phyloP scores from a whole-genome alignment of 2,113 vertebrate genomes.

The Poeciliopsis turrubarensis region DNA sequence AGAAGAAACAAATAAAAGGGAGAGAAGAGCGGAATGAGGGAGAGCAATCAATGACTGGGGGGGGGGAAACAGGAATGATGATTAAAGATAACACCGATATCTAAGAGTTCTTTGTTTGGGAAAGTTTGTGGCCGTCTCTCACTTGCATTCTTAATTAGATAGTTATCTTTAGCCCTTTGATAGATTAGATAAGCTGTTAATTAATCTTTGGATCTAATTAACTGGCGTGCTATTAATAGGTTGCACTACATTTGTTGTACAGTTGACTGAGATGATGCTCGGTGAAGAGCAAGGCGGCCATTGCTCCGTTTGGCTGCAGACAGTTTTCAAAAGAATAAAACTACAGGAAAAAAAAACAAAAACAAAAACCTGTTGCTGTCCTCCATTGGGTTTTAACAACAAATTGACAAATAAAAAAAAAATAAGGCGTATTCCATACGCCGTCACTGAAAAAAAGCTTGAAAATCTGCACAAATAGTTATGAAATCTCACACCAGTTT shows the following conservation, averaged over 20 bases:
- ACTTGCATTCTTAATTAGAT: conserved; percentile 74
- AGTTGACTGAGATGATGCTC: conserved; percentile 46
- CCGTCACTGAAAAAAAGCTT: neutral
- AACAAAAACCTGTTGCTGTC: no score
- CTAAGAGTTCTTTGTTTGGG: conserved; percentile 65
- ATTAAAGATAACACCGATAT: conserved; percentile 48
- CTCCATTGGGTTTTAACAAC: no score
- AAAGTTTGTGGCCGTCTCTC: conserved; percentile 62
- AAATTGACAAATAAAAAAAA: neutral
- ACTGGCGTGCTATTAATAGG: conserved; percentile 69
- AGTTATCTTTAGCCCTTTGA: conserved; percentile 76
- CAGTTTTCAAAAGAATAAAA: neutral
- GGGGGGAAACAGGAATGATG: conserved; percentile 24
- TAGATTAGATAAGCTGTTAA: conserved; percentile 73
- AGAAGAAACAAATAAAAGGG: conserved; percentile 15
- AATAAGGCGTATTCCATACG: neutral
- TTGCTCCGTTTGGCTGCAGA: neutral
- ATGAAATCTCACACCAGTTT: neutral
- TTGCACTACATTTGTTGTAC: conserved; percentile 54
- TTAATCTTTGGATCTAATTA: conserved; percentile 80
- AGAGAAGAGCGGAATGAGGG: conserved; percentile 18
- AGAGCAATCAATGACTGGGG: conserved; percentile 38
- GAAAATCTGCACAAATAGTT: neutral
- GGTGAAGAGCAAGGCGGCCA: conserved; percentile 9
- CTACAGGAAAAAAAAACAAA: no score